Percentiles rank a stretch among this genome's conserved stretches.
Conservation (phyloP, 2,113 vertebrate genomes). For the Nothobranchius furzeri region DNA sequence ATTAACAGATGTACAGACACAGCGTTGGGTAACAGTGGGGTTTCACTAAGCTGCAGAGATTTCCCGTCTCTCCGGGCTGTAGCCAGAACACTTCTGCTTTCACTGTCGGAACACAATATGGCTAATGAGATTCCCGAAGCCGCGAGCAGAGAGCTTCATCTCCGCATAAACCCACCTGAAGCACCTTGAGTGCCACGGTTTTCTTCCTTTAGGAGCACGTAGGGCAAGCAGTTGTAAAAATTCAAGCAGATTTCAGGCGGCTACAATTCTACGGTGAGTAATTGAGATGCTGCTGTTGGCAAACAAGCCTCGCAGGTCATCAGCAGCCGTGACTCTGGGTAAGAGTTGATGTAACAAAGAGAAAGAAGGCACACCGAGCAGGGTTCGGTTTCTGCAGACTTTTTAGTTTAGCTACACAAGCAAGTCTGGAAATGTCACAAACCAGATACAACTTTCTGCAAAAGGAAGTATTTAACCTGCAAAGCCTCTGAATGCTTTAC, state of each 20-base stretch:
- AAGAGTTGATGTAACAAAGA: conserved; percentile 50
- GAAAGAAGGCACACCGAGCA: conserved; percentile 20
- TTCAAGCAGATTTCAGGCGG: conserved; percentile 58
- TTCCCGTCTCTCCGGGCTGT: conserved; percentile 43
- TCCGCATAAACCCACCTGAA: conserved; percentile 40
- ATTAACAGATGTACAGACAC: conserved; percentile 6
- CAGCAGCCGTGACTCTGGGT: conserved; percentile 54
- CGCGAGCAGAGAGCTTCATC: conserved; percentile 38
- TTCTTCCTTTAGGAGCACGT: conserved; percentile 55
- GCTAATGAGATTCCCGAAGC: conserved; percentile 61
- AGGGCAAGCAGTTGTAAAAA: conserved; percentile 46
- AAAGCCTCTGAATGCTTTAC: conserved; percentile 11
- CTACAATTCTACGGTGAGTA: conserved; percentile 52
- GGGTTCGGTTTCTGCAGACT: neutral
- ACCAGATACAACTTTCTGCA: conserved; percentile 1
- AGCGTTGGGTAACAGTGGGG: conserved; percentile 28
- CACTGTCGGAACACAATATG: conserved; percentile 53
- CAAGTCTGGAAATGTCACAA: conserved; percentile 14
- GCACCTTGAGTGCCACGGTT: conserved; percentile 34
- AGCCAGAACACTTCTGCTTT: conserved; percentile 65
- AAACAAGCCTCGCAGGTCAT: conserved; percentile 45
- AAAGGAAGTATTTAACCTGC: conserved; percentile 19
- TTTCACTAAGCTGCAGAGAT: conserved; percentile 51
- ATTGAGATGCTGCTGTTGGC: conserved; percentile 47
- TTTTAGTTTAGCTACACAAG: conserved; percentile 8